Evolutionary conservation across 2,113 vertebrate species (phyloP), one percentile per base, ranked within the genome.

Genomic region (Chinchilla lanigera): DNA sequence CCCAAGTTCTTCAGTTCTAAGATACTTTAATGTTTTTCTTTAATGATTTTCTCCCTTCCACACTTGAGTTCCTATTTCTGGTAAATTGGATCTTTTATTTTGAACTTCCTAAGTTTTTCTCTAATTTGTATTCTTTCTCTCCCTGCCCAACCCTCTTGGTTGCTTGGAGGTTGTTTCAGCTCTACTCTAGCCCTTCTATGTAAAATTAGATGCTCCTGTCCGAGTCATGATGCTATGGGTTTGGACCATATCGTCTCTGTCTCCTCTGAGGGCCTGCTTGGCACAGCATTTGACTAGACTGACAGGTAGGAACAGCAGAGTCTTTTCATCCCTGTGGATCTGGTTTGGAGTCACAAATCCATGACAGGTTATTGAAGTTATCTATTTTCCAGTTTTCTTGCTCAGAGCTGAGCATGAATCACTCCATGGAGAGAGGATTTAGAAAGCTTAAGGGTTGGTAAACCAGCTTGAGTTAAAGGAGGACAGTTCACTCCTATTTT

Each of bases 331-430:
- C 14, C n/a, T 38, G 41, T 65, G 28, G 54, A 77, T 82, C 10
- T 94, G 17, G 20, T 41, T 94, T 90, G 85, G 50, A 83, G 41
- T 56, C 6, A 22, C 35, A 63, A 35, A 56, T 26, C 7, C 24
- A 28, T 67, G 80, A 75, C 5, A 60, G 20, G 75, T 84, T 69
- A 61, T 88, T 97, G 92, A 78, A 88, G 30, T n/a, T 95, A n/a
- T 88, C 17, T 52, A n/a, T 73, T 95, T 13, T 90, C 89, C 30
- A 63, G 82, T 81, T 91, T 93, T 92, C 61, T 97, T 67, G 54
- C 63, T 90, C 16, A 41, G 52, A 88, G 69, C n/a, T 52, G 61
- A 95, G 26, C 14, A 35, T 7, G 9, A 8, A 19, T 77, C 6
- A 41, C 1, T 5, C 3, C 3, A 2, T 35, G 52, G 28, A 56